Percentiles rank a stretch among this genome's conserved stretches.
These are phyloP conservation scores for Drosophila repleta DNA, from an alignment of 1,140 invertebrate genomes.

Conservation along the genomic window DNA sequence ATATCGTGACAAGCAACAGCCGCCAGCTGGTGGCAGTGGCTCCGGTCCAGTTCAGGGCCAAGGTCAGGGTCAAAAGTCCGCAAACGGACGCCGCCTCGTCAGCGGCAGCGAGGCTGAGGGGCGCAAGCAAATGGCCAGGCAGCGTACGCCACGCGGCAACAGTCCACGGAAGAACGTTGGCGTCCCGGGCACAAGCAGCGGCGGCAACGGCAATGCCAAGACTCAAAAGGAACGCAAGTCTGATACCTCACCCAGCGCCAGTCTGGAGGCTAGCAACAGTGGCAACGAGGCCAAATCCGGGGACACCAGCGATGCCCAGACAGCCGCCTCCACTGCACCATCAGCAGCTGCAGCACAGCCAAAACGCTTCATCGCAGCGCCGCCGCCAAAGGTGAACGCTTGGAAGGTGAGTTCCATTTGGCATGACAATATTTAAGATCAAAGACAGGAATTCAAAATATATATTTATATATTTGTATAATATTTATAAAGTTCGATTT, in stretches of 20 bases:
- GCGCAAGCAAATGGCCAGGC: slow-evolving; percentile 51
- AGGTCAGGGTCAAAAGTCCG: slow-evolving; percentile 23
- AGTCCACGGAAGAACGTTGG: slow-evolving; percentile 65
- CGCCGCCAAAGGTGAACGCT: slow-evolving; percentile 85
- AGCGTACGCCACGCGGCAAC: slow-evolving; percentile 58
- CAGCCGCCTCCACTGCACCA: slow-evolving; percentile 19
- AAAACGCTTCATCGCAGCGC: slow-evolving; percentile 85
- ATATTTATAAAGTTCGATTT: too few species aligned
- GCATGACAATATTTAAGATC: too few species aligned
- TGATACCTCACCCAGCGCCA: slow-evolving; percentile 77
- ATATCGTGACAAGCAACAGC: slow-evolving; percentile 50
- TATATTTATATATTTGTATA: too few species aligned
- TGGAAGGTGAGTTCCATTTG: slow-evolving; percentile 84
- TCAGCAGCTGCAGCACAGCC: slow-evolving; percentile 64
- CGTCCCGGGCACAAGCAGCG: slow-evolving; percentile 11
- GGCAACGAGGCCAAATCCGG: slow-evolving; percentile 67
- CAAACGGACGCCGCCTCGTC: neutral
- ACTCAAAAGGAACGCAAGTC: slow-evolving; percentile 71
- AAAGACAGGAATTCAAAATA: too few species aligned
- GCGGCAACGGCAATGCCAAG: slow-evolving; percentile 30
- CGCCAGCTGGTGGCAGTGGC: slow-evolving; percentile 59
- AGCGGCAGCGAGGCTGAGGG: slow-evolving; percentile 42
- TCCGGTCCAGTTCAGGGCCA: slow-evolving; percentile 43
- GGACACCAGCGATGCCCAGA: slow-evolving; percentile 56
- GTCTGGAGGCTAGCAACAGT: slow-evolving; percentile 69